Base-by-base conservation (phyloP, 2,888 invertebrate species). In the Smittia sp. region DNA sequence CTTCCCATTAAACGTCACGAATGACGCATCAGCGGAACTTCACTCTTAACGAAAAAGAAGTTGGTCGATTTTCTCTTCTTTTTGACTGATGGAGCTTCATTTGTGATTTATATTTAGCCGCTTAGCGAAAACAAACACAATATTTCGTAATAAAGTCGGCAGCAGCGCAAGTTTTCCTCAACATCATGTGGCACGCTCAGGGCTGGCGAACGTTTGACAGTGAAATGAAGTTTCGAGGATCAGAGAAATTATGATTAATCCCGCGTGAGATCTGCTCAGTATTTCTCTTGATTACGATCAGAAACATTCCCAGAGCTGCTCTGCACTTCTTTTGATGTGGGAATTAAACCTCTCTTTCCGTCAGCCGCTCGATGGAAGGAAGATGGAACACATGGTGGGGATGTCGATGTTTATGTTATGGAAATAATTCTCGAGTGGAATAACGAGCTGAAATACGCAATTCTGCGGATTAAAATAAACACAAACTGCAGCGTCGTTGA, bases 41-140 rank as follows among this genome's bases (percentile, higher is more conserved):
- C 52, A 52, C 4, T 52, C n/a, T n/a, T n/a, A 15, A 9, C 52
- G 15, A 52, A 58, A 58, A 18, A 22, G 22, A 58, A 2, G 18
- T 58, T 22, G 46, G 3, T 58, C 18, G 18, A 58, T 18, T 46
- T 58, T 22, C 22, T 58, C 22, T 22, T 18, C 58, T 3, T 9
- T 58, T 58, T 58, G 18, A 58, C 58, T 58, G 58, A 58, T 58
- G 52, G 15, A 52, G 52, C 7, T 20, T 22, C 58, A 58, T 22
- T 18, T n/a, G 58, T 58, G 58, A 22, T 58, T 58, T 58, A 58
- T 58, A 58, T 58, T 18, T 58, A 58, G 18, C 7, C 3, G 58
- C 7, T 6, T n/a, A 52, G 15, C 52, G 38, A 52, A n/a, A 46
- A 15, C 11, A 6, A 11, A 46, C 46, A 46, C 6, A 6, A 46